Evolutionary conservation across 2,888 invertebrate species (phyloP), one percentile per base, ranked within the genome.

Genomic region (Harmothoe impar): DNA sequence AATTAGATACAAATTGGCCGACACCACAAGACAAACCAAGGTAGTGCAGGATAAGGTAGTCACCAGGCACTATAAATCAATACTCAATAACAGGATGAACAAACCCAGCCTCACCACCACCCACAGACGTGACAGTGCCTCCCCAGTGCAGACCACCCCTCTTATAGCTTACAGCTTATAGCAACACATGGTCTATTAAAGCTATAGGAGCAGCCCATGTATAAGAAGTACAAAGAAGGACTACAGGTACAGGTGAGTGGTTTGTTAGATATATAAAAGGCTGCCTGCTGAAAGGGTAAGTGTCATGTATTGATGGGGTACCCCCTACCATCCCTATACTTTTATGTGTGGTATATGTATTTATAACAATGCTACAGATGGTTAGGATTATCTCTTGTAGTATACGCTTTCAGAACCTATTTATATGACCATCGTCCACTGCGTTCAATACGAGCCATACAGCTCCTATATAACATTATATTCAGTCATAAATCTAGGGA

Each of bases 201-300:
- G 20, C 62, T 20, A 62, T 3, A 62, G 62, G 72, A 72, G 72
- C 25, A 72, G 72, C 31, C 0, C 72, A 72, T 72, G 72, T 72
- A 72, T 72, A 29, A n/a, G 25, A 72, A 29, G 29, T 72, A 72
- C 25, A 72, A 29, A 15, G 72, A 25, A 29, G 72, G 25, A 15
- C 29, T 72, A 72, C 29, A 72, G 25, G 15, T 72, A 72, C 72
- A 72, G 72, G 72, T 72, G 29, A 72, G 72, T 72, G 72, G 25
- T 62, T 62, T 20, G 12, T 62, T n/a, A 12, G 23, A 62, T n/a
- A 1, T 62, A 62, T n/a, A 20, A 62, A 20, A 62, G 62, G 62
- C 15, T 62, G 62, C 1, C 3, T 3, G 62, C 7, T 62, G 62
- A n/a, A 62, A 20, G 62, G 62, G 10, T 52, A 52, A 17, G 12